Percentiles rank a stretch among this genome's conserved stretches.
Conservation (phyloP, 1,140 invertebrate species). For the Penaeus indicus region DNA sequence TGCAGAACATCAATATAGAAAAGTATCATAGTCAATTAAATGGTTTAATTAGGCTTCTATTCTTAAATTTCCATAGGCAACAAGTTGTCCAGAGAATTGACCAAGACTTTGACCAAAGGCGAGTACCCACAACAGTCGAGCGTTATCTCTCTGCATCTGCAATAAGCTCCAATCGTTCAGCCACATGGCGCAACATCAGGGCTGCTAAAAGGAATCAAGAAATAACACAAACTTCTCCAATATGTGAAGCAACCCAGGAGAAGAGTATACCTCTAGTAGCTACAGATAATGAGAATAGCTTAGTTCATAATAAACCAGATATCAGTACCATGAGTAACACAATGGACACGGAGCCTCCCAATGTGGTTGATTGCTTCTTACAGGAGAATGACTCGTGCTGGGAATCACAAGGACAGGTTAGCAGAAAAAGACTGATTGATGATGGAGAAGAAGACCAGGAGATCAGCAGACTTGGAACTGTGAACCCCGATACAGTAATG, state of each 20-base stretch:
- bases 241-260: not conserved
- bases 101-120: conserved; percentile 76
- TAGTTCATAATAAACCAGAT: not conserved
- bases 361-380: not conserved
- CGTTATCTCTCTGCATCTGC: conserved; percentile 70
- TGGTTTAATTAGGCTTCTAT: not conserved
- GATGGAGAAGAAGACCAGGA: conserved; percentile 43
- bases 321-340: not conserved
- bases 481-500: conserved; percentile 51
- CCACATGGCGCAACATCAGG: conserved; percentile 49
- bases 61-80: conserved; percentile 67
- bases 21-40: not conserved
- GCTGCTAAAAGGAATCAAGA: conserved; percentile 29
- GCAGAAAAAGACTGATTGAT: conserved; percentile 33
- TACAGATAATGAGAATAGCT: not conserved
- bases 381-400: conserved; percentile 18
- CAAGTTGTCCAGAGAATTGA: conserved; percentile 75
- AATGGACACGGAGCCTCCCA: not conserved
- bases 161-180: conserved; percentile 41
- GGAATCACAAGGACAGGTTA: conserved; percentile 17
- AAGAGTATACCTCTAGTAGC: not conserved
- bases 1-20: not conserved
- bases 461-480: conserved; percentile 42
- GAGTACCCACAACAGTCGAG: conserved; percentile 72
- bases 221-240: not conserved